These are phyloP conservation scores for Epizoanthus scotinus DNA, from an alignment of 92 coral and sea anemone genomes.

Conservation along the genomic window DNA sequence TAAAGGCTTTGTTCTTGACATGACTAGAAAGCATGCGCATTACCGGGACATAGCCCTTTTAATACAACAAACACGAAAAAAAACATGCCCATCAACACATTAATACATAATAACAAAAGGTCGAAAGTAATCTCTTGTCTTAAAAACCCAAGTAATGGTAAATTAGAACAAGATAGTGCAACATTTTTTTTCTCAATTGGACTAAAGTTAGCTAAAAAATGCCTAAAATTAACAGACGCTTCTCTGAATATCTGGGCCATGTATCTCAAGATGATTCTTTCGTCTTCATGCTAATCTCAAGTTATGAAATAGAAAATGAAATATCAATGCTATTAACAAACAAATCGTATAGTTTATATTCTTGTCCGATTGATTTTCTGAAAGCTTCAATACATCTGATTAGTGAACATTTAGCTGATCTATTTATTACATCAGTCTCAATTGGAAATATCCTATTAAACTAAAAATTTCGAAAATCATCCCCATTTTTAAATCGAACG, in stretches of 20 bases:
- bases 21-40: too few species aligned
- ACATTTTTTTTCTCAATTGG: constrained; percentile 32
- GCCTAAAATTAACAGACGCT: constrained; percentile 7
- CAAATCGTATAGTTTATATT: not conserved
- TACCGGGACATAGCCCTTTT: too few species aligned
- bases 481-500: not conserved
- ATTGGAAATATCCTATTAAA: not conserved
- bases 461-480: not conserved
- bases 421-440: too few species aligned
- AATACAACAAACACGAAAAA: constrained; percentile 34
- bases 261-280: not conserved
- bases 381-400: not conserved
- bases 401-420: not conserved
- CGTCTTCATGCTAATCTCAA: constrained; percentile 24
- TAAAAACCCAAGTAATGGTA: not conserved
- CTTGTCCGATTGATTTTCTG: not conserved
- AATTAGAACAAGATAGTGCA: not conserved
- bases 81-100: constrained; percentile 25
- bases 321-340: not conserved
- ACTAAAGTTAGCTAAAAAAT: constrained; percentile 18
- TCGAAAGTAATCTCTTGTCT: not conserved
- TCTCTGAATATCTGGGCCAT: constrained; percentile 21
- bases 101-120: constrained; percentile 8
- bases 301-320: constrained; percentile 14
- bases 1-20: too few species aligned